Evolutionary conservation across 2,888 invertebrate species (phyloP).

Genomic region (Zelleria hepariella): DNA sequence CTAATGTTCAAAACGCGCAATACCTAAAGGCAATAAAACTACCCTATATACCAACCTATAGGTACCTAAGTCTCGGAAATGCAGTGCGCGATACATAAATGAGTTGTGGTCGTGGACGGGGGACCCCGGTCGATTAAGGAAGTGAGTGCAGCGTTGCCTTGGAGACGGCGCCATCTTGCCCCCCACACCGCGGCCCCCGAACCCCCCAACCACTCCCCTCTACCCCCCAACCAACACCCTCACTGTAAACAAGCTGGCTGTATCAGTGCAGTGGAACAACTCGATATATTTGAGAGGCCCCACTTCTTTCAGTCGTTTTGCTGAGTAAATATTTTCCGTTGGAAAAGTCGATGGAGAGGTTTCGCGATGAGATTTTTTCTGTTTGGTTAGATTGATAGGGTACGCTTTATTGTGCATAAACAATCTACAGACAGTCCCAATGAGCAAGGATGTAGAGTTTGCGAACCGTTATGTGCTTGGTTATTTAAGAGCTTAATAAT

Average conservation of each 20-base stretch:
- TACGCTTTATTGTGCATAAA: too few relatives aligned
- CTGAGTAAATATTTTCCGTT: slow-evolving; percentile 28
- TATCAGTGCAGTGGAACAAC: slow-evolving; percentile 69
- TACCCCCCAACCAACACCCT: slow-evolving; percentile 26
- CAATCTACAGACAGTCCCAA: too few relatives aligned
- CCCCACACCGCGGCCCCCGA: slow-evolving; percentile 27
- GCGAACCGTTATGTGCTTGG: too few relatives aligned
- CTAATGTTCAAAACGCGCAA: not conserved
- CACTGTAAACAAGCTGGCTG: slow-evolving; percentile 64
- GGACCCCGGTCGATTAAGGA: slow-evolving; percentile 70
- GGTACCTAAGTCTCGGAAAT: slow-evolving; percentile 27
- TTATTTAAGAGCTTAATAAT: too few relatives aligned
- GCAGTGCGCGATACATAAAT: slow-evolving; percentile 67
- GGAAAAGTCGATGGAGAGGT: not conserved
- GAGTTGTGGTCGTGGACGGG: slow-evolving; percentile 29
- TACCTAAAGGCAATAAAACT: not conserved
- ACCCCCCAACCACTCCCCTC: slow-evolving; percentile 17
- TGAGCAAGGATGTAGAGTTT: too few relatives aligned
- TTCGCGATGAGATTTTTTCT: not conserved
- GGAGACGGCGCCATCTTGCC: slow-evolving; percentile 68
- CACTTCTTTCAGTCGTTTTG: slow-evolving; percentile 26
- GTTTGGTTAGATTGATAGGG: not conserved
- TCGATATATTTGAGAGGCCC: slow-evolving; percentile 66
- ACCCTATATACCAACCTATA: not conserved
- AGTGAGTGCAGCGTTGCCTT: slow-evolving; percentile 69